Evolutionary conservation across 1,140 invertebrate species (phyloP).

Genomic region (Bursaphelenchus mucronatus): DNA sequence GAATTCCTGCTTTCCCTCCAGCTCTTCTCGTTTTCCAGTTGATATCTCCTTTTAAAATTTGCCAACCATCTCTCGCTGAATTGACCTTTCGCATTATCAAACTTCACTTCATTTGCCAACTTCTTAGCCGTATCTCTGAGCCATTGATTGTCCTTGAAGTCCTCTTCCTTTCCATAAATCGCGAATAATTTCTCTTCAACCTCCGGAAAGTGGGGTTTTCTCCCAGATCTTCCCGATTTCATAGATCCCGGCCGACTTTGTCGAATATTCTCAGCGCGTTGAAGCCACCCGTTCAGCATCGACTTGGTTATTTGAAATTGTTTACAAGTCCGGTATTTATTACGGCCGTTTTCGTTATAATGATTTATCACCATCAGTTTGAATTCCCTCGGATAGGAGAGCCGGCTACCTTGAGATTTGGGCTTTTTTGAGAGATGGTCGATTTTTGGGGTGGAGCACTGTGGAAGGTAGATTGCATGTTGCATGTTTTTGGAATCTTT

Average conservation of each 20-base stretch:
- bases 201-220: constrained; percentile 48
- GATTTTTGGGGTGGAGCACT: too few relatives aligned
- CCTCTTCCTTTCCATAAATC: constrained; percentile 34
- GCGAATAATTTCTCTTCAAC: constrained; percentile 46
- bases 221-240: constrained; percentile 41
- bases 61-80: constrained; percentile 48
- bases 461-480: too few relatives aligned
- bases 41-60: constrained; percentile 49
- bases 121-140: constrained; percentile 41
- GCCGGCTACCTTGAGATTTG: constrained; percentile 23
- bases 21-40: constrained; percentile 27
- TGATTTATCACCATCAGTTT: constrained; percentile 49
- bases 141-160: constrained; percentile 40
- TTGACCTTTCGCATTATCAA: constrained; percentile 36
- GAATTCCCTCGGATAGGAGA: constrained; percentile 50
- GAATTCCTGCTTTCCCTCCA: constrained; percentile 2
- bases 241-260: constrained; percentile 44
- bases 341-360: constrained; percentile 44
- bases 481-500: too few relatives aligned
- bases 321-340: constrained; percentile 51
- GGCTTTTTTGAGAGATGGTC: too few relatives aligned
- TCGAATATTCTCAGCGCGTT: constrained; percentile 44
- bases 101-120: constrained; percentile 30
- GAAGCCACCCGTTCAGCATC: constrained; percentile 44
- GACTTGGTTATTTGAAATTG: constrained; percentile 33